Percentiles rank a stretch among this genome's conserved stretches.
These are phyloP conservation scores for Mallotus villosus DNA, from an alignment of 2,797 vertebrate species.

Conservation along the genomic window DNA sequence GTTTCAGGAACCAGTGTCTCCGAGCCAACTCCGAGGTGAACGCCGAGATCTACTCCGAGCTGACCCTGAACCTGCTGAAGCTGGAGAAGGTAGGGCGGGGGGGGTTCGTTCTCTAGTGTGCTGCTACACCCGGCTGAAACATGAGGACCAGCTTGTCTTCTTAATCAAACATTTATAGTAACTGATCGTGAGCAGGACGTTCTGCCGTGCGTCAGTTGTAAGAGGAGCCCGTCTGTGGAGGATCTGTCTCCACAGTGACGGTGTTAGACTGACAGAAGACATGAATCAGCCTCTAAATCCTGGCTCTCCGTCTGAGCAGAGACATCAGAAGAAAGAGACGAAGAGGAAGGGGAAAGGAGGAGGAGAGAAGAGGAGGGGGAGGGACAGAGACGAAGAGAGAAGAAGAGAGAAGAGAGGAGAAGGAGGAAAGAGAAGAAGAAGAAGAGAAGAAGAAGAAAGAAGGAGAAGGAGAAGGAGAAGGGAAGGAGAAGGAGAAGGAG, in stretches of 20 bases:
- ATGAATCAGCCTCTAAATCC: background rate
- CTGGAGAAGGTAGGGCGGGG: constrained; percentile 86
- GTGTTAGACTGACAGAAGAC: background rate
- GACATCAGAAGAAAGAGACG: too few relatives aligned
- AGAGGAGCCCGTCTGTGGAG: background rate
- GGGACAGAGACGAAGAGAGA: too few relatives aligned
- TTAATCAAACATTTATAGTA: constrained; percentile 65
- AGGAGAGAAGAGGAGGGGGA: too few relatives aligned
- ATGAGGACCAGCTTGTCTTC: constrained; percentile 16
- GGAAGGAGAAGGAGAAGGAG: too few relatives aligned
- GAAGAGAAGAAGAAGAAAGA: too few relatives aligned
- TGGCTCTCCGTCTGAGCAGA: too few relatives aligned
- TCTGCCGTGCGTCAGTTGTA: background rate
- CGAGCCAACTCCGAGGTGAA: constrained; percentile 68
- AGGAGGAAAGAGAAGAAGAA: too few relatives aligned
- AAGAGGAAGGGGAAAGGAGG: too few relatives aligned
- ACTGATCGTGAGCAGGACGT: constrained; percentile 34
- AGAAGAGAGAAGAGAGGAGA: too few relatives aligned
- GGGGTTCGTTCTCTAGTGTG: constrained; percentile 8
- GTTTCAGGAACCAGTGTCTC: constrained; percentile 64
- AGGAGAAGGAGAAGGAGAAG: too few relatives aligned
- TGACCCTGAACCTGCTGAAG: constrained; percentile 86
- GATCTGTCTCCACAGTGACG: background rate
- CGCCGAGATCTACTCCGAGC: constrained; percentile 81
- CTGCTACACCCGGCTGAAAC: constrained; percentile 28